Evolutionary conservation across 2,797 vertebrate species (phyloP), one percentile per base, ranked within the genome.

Genomic region (Ctenopoma kingsleyae): DNA sequence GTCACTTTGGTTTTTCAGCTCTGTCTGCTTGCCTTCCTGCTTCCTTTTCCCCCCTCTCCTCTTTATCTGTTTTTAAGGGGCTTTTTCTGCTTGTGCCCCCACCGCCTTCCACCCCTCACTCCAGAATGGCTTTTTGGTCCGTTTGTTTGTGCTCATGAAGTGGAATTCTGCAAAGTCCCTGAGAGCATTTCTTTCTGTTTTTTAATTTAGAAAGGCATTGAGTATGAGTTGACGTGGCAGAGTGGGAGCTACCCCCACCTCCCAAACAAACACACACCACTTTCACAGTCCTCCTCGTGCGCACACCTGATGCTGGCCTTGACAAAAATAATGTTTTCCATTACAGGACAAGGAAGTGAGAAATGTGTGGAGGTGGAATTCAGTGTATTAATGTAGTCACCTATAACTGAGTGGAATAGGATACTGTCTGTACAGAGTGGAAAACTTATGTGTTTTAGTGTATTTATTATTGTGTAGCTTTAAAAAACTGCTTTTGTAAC

Each of bases 131-230:
- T 91, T 91, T 92, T 90, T 91, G 82, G 60, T 85, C 82, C 63
- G 66, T 89, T 85, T 91, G 87, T 91, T 91, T 90, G 86, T 90
- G 85, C 79, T 84, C 81, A 85, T 91, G 86, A 91, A 92, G 92
- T 92, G 91, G 86, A 91, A 93, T 91, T 89, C 84, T 68, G 84
- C 85, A 91, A 88, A 89, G 89, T 91, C 91, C 91, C 91, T 93
- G 90, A 93, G 89, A 94, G 92, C 89, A 77, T 91, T 90, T 91
- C 83, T 85, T 54, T 8, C 23, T 50, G 49, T 67, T 63, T 74
- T 81, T 76, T 22, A 46, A 83, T 89, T 81, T 85, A 80, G 85
- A 92, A 92, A 92, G 85, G 90, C 84, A 90, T 91, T 55, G 70
- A 87, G 84, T 87, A 83, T 82, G 83, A 89, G 80, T 83, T 86